These are phyloP conservation scores for Corynorhinus townsendii DNA, from an alignment of 2,113 vertebrate genomes.

Conservation along the genomic window DNA sequence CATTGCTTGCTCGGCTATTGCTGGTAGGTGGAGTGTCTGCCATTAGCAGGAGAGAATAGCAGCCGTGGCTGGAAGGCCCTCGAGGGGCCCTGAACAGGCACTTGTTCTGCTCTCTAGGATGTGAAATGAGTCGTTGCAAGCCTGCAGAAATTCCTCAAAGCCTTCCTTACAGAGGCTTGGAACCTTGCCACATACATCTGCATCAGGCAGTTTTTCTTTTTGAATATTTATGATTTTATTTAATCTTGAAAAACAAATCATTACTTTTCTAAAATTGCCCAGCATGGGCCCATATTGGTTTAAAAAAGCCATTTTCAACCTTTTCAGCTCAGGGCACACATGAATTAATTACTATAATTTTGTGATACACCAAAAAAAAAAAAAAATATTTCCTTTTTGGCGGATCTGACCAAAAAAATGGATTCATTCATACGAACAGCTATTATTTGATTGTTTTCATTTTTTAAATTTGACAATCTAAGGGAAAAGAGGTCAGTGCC, in stretches of 20 bases:
- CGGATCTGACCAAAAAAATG: background rate
- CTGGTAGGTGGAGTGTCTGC: background rate
- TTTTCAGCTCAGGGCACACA: background rate
- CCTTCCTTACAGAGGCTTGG: background rate
- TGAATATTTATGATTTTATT: constrained; percentile 1
- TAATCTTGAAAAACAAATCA: background rate
- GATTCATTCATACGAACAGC: background rate
- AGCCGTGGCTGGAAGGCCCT: background rate
- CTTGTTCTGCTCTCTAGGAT: background rate
- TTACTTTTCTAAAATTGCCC: background rate
- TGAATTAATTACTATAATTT: background rate
- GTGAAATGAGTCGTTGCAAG: background rate
- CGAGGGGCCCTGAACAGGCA: background rate
- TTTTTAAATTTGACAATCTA: background rate
- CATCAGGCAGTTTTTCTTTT: background rate
- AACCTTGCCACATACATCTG: background rate
- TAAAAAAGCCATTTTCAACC: background rate
- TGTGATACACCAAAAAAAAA: background rate
- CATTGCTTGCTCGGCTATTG: too few relatives aligned
- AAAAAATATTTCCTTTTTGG: background rate
- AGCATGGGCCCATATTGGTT: background rate
- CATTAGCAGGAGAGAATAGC: background rate
- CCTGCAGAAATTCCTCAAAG: background rate
- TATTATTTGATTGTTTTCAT: background rate
- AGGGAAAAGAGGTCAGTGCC: background rate